phyloP scores from a whole-genome alignment of 2,797 vertebrate genomes.

The Hemibagrus guttatus region DNA sequence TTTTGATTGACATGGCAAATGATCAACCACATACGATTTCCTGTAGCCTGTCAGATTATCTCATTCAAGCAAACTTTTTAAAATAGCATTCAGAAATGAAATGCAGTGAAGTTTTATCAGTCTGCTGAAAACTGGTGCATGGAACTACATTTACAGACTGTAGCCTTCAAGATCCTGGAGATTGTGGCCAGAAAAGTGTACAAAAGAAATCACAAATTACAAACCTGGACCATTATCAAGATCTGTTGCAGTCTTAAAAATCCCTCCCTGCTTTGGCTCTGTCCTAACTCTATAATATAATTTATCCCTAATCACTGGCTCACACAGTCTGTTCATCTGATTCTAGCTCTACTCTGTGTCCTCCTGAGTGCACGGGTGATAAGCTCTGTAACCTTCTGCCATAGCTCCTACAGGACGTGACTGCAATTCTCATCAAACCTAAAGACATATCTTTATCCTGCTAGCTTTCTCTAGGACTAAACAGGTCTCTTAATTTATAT shows the following conservation, averaged over 20 bases:
- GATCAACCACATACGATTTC: neutral
- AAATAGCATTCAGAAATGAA: neutral
- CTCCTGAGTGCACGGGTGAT: neutral
- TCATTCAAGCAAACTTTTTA: neutral
- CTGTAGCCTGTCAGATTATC: neutral
- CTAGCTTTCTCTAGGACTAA: neutral
- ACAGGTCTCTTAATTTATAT: neutral
- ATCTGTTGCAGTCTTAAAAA: neutral
- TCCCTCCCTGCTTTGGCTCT: neutral
- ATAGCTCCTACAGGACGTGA: neutral
- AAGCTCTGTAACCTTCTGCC: conserved; percentile 1
- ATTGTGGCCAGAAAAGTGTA: neutral
- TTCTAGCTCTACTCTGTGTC: neutral
- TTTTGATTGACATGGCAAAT: neutral
- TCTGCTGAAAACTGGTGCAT: neutral
- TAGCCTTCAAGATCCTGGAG: neutral
- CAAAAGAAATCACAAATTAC: neutral
- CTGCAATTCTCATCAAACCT: conserved; percentile 2
- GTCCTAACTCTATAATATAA: neutral
- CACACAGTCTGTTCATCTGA: neutral
- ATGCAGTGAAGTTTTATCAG: neutral
- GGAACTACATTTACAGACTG: neutral
- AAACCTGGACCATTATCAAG: neutral
- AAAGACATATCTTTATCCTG: neutral
- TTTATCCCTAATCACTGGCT: neutral